Percentiles rank a stretch among this genome's conserved stretches.
phyloP scores from a whole-genome alignment of 2,888 invertebrate species.

The Osmoderma eremita region DNA sequence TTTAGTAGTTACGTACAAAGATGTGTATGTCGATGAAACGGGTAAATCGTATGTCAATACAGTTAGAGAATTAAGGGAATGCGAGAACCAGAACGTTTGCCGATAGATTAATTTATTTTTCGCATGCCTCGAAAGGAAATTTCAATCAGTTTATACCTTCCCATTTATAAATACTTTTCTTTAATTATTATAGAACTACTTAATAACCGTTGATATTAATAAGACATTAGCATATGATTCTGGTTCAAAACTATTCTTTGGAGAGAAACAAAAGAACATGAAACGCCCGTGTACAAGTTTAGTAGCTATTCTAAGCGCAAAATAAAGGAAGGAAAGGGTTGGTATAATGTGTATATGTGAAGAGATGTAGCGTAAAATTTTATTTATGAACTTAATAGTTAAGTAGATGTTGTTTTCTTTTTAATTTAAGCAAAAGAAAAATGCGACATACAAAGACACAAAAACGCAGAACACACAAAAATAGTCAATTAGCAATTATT shows the following conservation, averaged over 20 bases:
- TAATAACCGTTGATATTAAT: too few species aligned
- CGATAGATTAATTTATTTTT: background rate
- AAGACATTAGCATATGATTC: too few species aligned
- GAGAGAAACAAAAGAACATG: background rate
- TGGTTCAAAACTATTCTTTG: too few species aligned
- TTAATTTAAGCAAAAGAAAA: slow-evolving; percentile 18
- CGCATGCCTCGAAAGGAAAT: background rate
- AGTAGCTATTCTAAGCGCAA: slow-evolving; percentile 24
- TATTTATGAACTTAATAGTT: slow-evolving; percentile 32
- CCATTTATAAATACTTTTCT: too few species aligned
- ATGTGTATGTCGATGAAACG: slow-evolving; percentile 29
- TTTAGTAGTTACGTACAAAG: slow-evolving; percentile 20
- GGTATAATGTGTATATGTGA: slow-evolving; percentile 8
- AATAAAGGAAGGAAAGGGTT: slow-evolving; percentile 11
- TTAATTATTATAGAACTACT: too few species aligned
- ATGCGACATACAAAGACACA: background rate
- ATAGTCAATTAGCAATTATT: slow-evolving; percentile 26
- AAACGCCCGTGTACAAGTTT: slow-evolving; percentile 29
- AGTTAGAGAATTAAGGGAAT: background rate
- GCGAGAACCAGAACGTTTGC: slow-evolving; percentile 10
- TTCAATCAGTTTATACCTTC: too few species aligned
- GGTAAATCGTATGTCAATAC: slow-evolving; percentile 12
- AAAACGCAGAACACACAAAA: slow-evolving; percentile 6
- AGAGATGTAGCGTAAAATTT: slow-evolving; percentile 27
- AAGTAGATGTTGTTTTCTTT: slow-evolving; percentile 29